Percentiles rank a stretch among this genome's conserved stretches.
These are phyloP conservation scores for Clarias pachynema DNA, from an alignment of 2,797 vertebrate species.

Conservation along the genomic window DNA sequence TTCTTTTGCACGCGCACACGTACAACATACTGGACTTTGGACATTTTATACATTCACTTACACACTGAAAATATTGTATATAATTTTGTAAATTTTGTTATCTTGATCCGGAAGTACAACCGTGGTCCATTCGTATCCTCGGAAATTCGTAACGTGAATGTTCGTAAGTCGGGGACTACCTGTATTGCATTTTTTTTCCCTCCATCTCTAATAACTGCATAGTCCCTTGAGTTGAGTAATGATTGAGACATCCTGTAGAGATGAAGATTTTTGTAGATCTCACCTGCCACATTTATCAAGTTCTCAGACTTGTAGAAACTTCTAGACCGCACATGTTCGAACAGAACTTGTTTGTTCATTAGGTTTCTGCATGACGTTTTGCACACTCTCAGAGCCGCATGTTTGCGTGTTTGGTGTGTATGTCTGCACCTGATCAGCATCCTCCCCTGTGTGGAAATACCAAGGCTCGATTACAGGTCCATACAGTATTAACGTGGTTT, in stretches of 20 bases:
- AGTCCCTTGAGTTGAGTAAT: neutral
- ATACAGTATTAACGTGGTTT: slow-evolving; percentile 72
- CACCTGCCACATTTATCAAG: neutral
- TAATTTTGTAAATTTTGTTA: no score
- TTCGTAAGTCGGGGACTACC: no score
- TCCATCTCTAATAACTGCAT: no score
- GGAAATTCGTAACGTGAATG: no score
- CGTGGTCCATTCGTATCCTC: no score
- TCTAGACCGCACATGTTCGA: neutral
- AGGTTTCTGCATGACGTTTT: neutral
- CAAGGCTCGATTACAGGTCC: slow-evolving; percentile 26
- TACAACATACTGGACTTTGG: no score
- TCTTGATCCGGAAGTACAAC: no score
- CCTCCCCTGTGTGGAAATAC: neutral
- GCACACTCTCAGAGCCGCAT: neutral
- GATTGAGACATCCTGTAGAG: neutral
- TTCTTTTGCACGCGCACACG: no score
- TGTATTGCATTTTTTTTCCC: no score
- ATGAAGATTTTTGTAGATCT: neutral
- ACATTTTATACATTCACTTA: no score
- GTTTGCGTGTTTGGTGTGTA: slow-evolving; percentile 8
- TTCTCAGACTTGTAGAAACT: neutral
- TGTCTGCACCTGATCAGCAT: slow-evolving; percentile 12
- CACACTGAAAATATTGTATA: no score
- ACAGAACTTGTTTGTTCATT: neutral